These are phyloP conservation scores for Turritopsis rubra DNA, from an alignment of 30 jellyfish, hydroid and myxozoan species.

Conservation along the genomic window DNA sequence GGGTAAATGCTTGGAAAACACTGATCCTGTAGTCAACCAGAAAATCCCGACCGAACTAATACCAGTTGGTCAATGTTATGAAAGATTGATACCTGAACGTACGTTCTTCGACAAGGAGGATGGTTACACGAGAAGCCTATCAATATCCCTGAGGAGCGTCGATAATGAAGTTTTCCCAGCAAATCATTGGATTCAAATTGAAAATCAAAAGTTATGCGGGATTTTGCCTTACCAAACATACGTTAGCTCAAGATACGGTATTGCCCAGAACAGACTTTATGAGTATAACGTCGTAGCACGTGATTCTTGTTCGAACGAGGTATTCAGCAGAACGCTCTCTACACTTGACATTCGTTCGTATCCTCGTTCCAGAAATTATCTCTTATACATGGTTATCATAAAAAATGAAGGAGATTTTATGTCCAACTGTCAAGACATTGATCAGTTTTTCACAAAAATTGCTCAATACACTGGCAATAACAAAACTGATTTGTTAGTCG, in stretches of 20 bases:
- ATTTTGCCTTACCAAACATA: constrained; percentile 28
- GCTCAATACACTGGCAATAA: constrained; percentile 38
- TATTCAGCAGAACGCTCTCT: constrained; percentile 31
- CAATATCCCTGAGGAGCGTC: not conserved
- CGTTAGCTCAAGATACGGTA: not conserved
- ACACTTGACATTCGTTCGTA: constrained; percentile 4
- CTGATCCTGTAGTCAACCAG: constrained; percentile 11
- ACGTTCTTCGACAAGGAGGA: constrained; percentile 70
- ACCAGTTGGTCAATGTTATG: constrained; percentile 43
- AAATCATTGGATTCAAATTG: constrained; percentile 48
- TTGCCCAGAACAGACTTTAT: not conserved
- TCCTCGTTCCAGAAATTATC: constrained; percentile 17
- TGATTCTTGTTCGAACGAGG: constrained; percentile 67
- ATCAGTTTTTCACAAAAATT: constrained; percentile 33
- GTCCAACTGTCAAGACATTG: constrained; percentile 53
- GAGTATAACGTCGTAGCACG: constrained; percentile 54
- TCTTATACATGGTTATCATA: constrained; percentile 22
- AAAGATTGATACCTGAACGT: constrained; percentile 49
- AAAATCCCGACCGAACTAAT: not conserved
- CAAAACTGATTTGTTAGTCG: constrained; percentile 34
- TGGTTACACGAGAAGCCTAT: constrained; percentile 53
- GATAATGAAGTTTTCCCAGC: not conserved
- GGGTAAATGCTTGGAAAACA: constrained; percentile 10
- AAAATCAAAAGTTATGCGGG: constrained; percentile 44
- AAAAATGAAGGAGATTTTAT: constrained; percentile 16